Evolutionary conservation across 2,888 invertebrate species (phyloP), one percentile per base, ranked within the genome.

Genomic region (Slavum lentiscoides): DNA sequence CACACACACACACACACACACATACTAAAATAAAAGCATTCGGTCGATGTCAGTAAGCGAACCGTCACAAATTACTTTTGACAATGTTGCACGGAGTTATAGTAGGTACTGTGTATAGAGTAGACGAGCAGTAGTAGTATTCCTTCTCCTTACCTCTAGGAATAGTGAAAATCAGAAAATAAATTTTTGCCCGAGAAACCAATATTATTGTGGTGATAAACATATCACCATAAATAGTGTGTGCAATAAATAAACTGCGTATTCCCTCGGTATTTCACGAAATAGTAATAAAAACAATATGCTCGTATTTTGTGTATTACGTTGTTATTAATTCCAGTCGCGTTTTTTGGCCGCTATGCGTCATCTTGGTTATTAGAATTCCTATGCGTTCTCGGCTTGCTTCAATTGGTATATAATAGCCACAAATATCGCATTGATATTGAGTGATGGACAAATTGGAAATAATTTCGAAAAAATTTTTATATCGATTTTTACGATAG

Each of bases 241-340:
- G 75, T 23, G 75, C 58, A 58, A 75, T 75, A 75, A 75, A 75
- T 75, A 75, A 75, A 67, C 58, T 37, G n/a, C 58, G 4, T 30
- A 75, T 75, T 67, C 75, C 67, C 67, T 39, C 4, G 67, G 58
- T 23, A 67, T 67, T 75, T 67, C 75, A 58, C 58, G 67, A 75
- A 75, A 67, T 43, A 67, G 75, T 75, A 75, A 75, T 75, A 75
- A 75, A 75, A 75, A 75, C 75, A 75, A 75, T 75, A 67, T 75
- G 75, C 75, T 75, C 67, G 67, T 75, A 75, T 75, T 75, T 75
- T 75, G 67, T 75, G 75, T 75, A 75, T 75, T 75, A 67, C 58
- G 67, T 58, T 67, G 39, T 75, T 75, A 75, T 75, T 75, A 75
- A 75, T 75, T 75, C 75, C 43, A 75, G 58, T 67, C 67, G 66